Evolutionary conservation across 2,888 invertebrate species (phyloP).

Genomic region (Nysson spinosus): DNA sequence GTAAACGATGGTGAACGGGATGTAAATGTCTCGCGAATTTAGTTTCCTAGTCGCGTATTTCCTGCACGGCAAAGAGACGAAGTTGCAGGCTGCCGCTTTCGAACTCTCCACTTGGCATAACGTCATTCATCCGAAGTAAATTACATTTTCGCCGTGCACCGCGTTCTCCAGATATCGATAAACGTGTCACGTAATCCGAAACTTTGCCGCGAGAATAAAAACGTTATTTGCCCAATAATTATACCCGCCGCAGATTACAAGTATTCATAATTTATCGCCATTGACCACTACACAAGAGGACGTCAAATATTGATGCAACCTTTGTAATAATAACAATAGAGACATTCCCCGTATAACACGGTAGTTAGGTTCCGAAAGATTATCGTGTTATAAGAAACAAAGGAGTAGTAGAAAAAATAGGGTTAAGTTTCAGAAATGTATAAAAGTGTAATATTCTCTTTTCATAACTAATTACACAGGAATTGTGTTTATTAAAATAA

Average conservation of each 20-base stretch:
- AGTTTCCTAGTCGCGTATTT: not conserved
- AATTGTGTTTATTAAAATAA: too few species aligned
- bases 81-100: not conserved
- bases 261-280: conserved; percentile 47
- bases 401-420: too few species aligned
- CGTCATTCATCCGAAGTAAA: conserved; percentile 37
- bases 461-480: too few species aligned
- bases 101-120: conserved; percentile 8
- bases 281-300: conserved; percentile 31
- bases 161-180: conserved; percentile 10
- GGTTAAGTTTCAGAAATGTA: too few species aligned
- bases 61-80: not conserved
- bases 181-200: conserved; percentile 25
- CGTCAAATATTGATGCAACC: too few species aligned
- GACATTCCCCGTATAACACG: too few species aligned
- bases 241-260: conserved; percentile 35
- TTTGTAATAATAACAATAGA: too few species aligned
- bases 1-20: conserved; percentile 1
- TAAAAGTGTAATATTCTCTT: too few species aligned
- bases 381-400: too few species aligned
- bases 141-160: conserved; percentile 21
- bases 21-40: conserved; percentile 8
- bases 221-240: conserved; percentile 31
- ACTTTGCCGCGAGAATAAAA: conserved; percentile 1
- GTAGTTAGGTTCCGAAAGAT: too few species aligned